phyloP scores from a whole-genome alignment of 2,113 vertebrate genomes.

The Cynocephalus volans region DNA sequence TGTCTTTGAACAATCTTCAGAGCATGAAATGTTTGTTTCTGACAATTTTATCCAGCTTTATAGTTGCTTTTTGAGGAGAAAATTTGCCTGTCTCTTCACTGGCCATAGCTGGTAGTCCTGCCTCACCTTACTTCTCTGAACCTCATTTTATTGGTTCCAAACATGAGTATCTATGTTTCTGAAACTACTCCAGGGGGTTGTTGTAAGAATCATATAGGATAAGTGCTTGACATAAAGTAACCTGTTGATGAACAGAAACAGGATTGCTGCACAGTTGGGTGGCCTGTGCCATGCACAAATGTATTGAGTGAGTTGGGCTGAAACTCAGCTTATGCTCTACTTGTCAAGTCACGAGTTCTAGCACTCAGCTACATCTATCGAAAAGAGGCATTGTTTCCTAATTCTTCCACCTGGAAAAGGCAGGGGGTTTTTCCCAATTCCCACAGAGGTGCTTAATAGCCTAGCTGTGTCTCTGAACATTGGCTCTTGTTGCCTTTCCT shows the following conservation, averaged over 20 bases:
- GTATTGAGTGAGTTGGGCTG: not conserved
- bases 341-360: not conserved
- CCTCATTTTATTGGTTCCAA: not conserved
- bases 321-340: not conserved
- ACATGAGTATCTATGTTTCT: not conserved
- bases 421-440: not conserved
- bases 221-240: not conserved
- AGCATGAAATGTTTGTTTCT: not conserved
- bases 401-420: not conserved
- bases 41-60: not conserved
- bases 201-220: slow-evolving; percentile 6
- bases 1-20: not conserved
- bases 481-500: not conserved
- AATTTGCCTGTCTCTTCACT: slow-evolving; percentile 19
- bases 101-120: not conserved
- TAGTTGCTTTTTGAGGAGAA: not conserved
- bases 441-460: not conserved
- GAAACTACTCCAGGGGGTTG: not conserved
- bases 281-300: not conserved
- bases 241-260: not conserved
- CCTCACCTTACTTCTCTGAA: slow-evolving; percentile 25
- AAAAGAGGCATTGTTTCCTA: not conserved
- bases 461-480: no score
- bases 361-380: not conserved
- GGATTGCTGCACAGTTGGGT: not conserved